These are phyloP conservation scores for Ephialtes manifestator DNA, from an alignment of 2,888 invertebrate species.

Conservation along the genomic window DNA sequence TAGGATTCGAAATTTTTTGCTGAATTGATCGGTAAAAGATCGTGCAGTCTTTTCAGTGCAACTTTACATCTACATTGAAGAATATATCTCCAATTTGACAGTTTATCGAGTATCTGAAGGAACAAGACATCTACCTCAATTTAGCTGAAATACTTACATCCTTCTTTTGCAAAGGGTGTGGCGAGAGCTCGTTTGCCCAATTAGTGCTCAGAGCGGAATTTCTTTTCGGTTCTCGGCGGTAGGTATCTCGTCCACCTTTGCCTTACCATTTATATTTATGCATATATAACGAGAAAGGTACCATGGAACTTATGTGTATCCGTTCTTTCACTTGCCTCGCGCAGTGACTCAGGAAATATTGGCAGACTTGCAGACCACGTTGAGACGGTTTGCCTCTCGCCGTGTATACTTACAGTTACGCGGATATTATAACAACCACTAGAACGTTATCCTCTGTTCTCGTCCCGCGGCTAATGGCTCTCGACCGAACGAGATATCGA, in stretches of 20 bases:
- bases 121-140: background rate
- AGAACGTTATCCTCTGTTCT: conserved; percentile 47
- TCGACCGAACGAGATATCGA: conserved; percentile 55
- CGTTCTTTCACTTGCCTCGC: conserved; percentile 30
- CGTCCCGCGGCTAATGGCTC: conserved; percentile 54
- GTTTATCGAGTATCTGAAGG: too few species aligned
- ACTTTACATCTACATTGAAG: too few species aligned
- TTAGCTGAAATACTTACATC: conserved; percentile 25
- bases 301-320: conserved; percentile 8
- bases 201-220: conserved; percentile 73
- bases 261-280: background rate
- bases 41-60: too few species aligned
- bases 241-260: conserved; percentile 22
- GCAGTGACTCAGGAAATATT: conserved; percentile 59
- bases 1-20: too few species aligned
- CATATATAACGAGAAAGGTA: conserved; percentile 6
- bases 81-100: too few species aligned
- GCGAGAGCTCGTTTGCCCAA: conserved; percentile 69
- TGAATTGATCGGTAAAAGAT: too few species aligned
- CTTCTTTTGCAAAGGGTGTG: conserved; percentile 65
- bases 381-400: conserved; percentile 4
- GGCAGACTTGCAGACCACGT: conserved; percentile 21
- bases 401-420: conserved; percentile 2
- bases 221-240: conserved; percentile 65
- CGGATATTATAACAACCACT: conserved; percentile 24